phyloP scores from a whole-genome alignment of 2,888 invertebrate species.

The Cylloceria caligata region DNA sequence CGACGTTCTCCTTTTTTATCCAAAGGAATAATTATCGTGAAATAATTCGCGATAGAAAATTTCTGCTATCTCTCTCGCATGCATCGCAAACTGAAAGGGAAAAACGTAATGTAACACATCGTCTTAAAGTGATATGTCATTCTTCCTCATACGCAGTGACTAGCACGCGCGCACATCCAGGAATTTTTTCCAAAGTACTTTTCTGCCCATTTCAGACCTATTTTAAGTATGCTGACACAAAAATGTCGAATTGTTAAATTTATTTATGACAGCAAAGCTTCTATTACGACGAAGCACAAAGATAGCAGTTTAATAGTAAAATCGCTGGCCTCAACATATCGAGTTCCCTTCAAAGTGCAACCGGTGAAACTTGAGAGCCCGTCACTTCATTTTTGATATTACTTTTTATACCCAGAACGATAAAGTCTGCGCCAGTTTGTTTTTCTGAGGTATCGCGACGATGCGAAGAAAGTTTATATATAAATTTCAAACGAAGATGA shows the following conservation, averaged over 20 bases:
- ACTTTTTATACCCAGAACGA: neutral
- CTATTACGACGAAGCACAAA: neutral
- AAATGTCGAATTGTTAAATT: neutral
- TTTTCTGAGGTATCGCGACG: constrained; percentile 30
- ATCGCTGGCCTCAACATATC: neutral
- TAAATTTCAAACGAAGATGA: constrained; percentile 74
- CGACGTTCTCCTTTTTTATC: too few species aligned
- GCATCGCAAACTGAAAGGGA: too few species aligned
- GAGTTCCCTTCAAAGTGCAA: too few species aligned
- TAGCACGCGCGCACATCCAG: too few species aligned
- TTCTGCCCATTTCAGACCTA: too few species aligned
- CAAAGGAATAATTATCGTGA: too few species aligned
- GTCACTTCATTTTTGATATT: neutral
- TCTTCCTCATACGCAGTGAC: too few species aligned
- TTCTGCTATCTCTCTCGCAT: too few species aligned
- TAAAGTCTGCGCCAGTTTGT: neutral
- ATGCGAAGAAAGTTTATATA: constrained; percentile 58
- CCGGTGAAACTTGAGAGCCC: neutral
- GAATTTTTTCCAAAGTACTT: too few species aligned
- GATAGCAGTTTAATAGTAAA: neutral
- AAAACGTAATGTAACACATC: too few species aligned
- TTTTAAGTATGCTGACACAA: neutral
- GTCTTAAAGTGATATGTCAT: too few species aligned
- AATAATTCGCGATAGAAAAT: too few species aligned
- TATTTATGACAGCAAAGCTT: neutral